phyloP scores from a whole-genome alignment of 2,113 vertebrate species.

The Pleuronectes platessa region DNA sequence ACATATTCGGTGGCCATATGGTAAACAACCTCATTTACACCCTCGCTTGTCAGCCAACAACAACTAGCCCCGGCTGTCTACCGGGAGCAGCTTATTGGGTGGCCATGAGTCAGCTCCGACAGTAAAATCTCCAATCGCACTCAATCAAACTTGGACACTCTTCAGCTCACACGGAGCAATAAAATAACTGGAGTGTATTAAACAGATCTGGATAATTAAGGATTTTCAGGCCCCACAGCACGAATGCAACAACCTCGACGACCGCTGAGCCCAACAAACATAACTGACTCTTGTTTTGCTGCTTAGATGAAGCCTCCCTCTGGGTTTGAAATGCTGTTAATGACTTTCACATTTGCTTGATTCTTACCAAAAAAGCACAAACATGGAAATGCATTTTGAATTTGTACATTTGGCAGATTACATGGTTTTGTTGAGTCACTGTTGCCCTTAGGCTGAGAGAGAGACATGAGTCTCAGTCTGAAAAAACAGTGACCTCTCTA shows the following conservation, averaged over 20 bases:
- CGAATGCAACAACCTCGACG: conserved; percentile 5
- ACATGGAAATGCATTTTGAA: no score
- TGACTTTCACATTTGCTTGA: conserved; percentile 3
- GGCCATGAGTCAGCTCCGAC: conserved; percentile 46
- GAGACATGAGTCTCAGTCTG: conserved; percentile 9
- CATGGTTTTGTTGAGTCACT: neutral
- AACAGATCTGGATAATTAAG: conserved; percentile 42
- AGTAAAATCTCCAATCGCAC: conserved; percentile 39
- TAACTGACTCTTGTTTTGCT: neutral
- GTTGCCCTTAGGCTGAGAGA: conserved; percentile 19
- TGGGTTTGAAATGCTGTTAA: neutral
- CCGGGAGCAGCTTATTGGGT: conserved; percentile 50
- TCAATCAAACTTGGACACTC: conserved; percentile 35
- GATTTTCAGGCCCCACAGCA: neutral
- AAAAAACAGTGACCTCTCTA: neutral
- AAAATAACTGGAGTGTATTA: conserved; percentile 52
- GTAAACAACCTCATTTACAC: conserved; percentile 54
- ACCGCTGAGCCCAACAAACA: neutral
- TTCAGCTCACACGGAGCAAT: conserved; percentile 30
- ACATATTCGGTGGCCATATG: conserved; percentile 4
- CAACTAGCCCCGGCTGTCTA: conserved; percentile 5
- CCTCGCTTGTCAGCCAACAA: conserved; percentile 26
- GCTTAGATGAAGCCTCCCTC: neutral
- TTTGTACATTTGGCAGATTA: neutral
- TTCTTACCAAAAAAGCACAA: no score